A percentile compares a stretch with the other conserved stretches of the same genome.
Evolutionary conservation across 2,888 invertebrate genomes (phyloP).

Genomic region (Seira sanloemensis): DNA sequence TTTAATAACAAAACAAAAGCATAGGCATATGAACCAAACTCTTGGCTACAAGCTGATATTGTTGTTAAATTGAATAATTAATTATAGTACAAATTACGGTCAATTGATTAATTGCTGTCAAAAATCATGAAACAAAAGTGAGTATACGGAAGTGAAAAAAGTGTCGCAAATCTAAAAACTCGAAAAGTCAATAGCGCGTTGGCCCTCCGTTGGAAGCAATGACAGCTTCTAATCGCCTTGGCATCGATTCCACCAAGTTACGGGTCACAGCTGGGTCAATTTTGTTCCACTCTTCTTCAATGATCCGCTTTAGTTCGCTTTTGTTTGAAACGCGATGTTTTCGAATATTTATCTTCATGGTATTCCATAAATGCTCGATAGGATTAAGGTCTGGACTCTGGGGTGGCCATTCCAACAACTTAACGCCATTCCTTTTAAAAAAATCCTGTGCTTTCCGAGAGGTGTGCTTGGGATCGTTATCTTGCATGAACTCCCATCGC

Average conservation of each 20-base stretch:
- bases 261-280: not conserved
- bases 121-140: no score
- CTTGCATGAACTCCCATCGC: slow-evolving; percentile 33
- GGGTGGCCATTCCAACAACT: slow-evolving; percentile 40
- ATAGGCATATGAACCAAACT: no score
- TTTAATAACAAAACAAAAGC: no score
- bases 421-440: slow-evolving; percentile 24
- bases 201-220: not conserved
- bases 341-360: not conserved
- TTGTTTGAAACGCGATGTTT: not conserved
- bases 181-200: not conserved
- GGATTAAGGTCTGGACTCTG: slow-evolving; percentile 42
- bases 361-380: slow-evolving; percentile 36
- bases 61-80: no score
- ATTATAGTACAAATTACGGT: no score
- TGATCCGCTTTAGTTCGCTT: not conserved
- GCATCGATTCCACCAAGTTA: not conserved
- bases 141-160: no score
- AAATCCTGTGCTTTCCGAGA: not conserved
- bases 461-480: slow-evolving; percentile 57
- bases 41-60: no score
- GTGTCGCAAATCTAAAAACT: no score
- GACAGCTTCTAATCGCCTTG: slow-evolving; percentile 10
- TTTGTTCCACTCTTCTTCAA: not conserved
- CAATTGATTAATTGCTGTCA: no score